Evolutionary conservation across 2,113 vertebrate genomes (phyloP).

Genomic region (human): GRCh38 chr2:206850501-206851000

Average conservation of each 20-base stretch:
- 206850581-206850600: background rate
- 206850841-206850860: conserved; percentile 29
- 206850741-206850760: background rate
- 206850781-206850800: background rate
- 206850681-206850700: conserved; percentile 11
- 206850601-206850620: background rate
- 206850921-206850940: background rate
- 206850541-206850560: background rate
- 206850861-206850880: background rate
- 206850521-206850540: background rate
- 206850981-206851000: conserved; percentile 57
- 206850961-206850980: conserved; percentile 47
- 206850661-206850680: background rate
- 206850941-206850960: background rate
- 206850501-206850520: background rate
- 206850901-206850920: background rate
- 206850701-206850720: background rate
- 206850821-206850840: background rate
- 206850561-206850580: background rate
- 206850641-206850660: background rate
- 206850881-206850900: conserved; percentile 5
- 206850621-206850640: background rate
- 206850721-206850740: background rate
- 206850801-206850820: background rate
- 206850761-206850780: background rate